Percentiles rank a stretch among this genome's conserved stretches.
phyloP scores from a whole-genome alignment of 2,113 vertebrate genomes.

The Thalassarche chlororhynchos region DNA sequence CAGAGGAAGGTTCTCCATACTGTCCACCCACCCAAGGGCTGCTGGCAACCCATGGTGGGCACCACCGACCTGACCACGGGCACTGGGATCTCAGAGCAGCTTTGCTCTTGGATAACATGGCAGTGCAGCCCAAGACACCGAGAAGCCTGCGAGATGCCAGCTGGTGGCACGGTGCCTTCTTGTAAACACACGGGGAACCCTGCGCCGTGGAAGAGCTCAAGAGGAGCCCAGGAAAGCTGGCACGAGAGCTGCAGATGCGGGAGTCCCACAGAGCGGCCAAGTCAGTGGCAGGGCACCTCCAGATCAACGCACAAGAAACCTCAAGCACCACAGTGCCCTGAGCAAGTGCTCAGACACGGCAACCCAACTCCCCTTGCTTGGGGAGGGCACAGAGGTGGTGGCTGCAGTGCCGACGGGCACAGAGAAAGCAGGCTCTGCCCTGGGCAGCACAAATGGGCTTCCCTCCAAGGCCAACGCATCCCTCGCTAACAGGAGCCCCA shows the following conservation, averaged over 20 bases:
- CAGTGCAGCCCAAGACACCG: accelerated
- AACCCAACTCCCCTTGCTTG: not conserved
- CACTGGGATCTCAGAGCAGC: not conserved
- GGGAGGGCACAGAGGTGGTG: not conserved
- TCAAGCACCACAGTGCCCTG: accelerated
- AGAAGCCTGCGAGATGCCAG: not conserved
- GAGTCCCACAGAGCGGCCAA: accelerated
- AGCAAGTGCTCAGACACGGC: accelerated
- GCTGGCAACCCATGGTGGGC: not conserved
- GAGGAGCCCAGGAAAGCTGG: not conserved
- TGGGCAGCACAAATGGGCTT: not conserved
- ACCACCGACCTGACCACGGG: not conserved
- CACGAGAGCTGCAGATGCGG: not conserved
- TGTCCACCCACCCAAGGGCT: not conserved
- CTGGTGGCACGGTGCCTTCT: not conserved
- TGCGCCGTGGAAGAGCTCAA: not conserved
- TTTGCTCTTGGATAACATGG: not conserved
- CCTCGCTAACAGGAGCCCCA: not conserved
- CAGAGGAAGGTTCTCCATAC: not conserved
- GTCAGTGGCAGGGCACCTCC: not conserved
- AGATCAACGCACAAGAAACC: not conserved
- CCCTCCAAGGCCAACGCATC: not conserved
- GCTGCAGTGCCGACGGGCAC: too few relatives aligned
- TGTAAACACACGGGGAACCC: not conserved
- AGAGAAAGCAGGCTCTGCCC: not conserved